Evolutionary conservation across 2,113 vertebrate species (phyloP), one percentile per base, ranked within the genome.

Genomic region (Neodontobutis hainanensis): DNA sequence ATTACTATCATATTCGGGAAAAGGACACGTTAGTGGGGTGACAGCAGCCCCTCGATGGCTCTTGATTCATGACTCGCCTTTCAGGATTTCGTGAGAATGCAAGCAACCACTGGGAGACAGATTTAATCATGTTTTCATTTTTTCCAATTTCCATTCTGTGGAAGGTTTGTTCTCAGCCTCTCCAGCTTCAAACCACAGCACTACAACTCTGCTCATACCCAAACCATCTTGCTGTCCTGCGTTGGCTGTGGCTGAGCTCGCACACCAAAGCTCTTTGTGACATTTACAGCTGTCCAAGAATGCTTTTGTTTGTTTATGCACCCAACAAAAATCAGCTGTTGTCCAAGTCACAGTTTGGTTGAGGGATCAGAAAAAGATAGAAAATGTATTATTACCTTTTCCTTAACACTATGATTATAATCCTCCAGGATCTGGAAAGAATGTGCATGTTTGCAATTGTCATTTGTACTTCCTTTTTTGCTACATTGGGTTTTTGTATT

Each of bases 71-170:
- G 65, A 67, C 82, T 85, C 40, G 8, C 8, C 71, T 48, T 72
- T 81, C 69, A 79, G 44, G 19, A 61, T 88, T 45, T 79, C 75
- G 71, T 89, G 87, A 83, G 84, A 85, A 70, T 55, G 58, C 51
- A 5, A 61, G 65, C 45, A 46, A 77, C 78, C 75, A 43, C 74
- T 68, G 68, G 65, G 75, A 84, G 67, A 81, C 67, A 48, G 68
- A 75, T 79, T 78, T 79, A 73, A 83, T 85, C 55, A 57, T 69
- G 68, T 82, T 89, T 86, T 87, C 64, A 56, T 70, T 81, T 61
- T 60, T 63, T 55, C 50, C 49, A 66, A 65, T 78, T 71, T 77
- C 69, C 78, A 67, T 80, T 85, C 77, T 71, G 57, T 66, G 80
- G 68, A 79, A 69, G 75, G 16, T 68, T 86, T 66, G 52, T 56